These are phyloP conservation scores for Palloptera scutellata DNA, from an alignment of 2,888 invertebrate genomes.

Conservation along the genomic window DNA sequence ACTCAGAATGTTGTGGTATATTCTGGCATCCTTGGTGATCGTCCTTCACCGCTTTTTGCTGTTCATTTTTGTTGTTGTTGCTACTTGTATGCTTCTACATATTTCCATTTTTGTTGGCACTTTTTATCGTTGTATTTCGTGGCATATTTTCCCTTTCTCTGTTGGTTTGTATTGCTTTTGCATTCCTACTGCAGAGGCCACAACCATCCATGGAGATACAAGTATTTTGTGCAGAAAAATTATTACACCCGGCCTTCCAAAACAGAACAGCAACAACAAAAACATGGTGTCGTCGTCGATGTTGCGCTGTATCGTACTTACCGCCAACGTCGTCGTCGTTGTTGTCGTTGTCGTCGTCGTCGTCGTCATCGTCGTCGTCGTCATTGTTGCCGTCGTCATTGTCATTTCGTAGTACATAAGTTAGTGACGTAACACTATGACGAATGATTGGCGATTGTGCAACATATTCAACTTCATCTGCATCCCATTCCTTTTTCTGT, in stretches of 20 bases:
- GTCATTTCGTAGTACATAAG: neutral
- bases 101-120: too few relatives aligned
- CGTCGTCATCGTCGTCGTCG: neutral
- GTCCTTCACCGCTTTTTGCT: neutral
- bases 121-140: too few relatives aligned
- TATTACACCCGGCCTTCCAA: too few relatives aligned
- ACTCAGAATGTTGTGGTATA: constrained; percentile 6
- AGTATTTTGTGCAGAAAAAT: too few relatives aligned
- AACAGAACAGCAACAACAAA: too few relatives aligned
- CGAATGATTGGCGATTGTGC: constrained; percentile 21
- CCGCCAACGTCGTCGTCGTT: neutral
- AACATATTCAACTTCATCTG: constrained; percentile 3
- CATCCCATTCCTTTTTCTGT: neutral
- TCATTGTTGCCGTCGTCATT: neutral
- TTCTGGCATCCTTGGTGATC: constrained; percentile 13
- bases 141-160: neutral
- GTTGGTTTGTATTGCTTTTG: neutral
- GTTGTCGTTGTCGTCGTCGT: neutral
- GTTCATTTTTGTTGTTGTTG: neutral
- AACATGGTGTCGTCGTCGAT: neutral
- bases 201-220: too few relatives aligned
- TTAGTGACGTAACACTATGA: constrained; percentile 24
- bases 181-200: too few relatives aligned
- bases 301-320: neutral
- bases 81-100: neutral